Base-by-base conservation (phyloP, 2,888 invertebrate species). In the Furcula furcula region DNA sequence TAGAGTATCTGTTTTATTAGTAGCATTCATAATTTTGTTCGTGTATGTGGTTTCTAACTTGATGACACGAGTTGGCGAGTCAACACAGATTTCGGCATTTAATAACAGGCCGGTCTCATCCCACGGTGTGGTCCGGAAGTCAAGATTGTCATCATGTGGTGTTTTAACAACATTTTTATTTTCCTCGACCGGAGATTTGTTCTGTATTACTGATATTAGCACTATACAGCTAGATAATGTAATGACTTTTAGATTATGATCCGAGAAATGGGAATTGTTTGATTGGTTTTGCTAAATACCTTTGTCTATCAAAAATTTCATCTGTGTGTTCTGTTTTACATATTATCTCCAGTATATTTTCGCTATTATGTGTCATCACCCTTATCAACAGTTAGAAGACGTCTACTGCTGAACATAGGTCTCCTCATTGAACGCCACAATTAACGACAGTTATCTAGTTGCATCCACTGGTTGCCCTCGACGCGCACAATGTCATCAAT, bases 121-220 rank as follows among this genome's bases (percentile, higher is more conserved):
- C 50, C 57, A 48, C 60, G 62, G 83, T 84, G 82, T 79, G 82
- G 84, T 77, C 86, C 87, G 87, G 87, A 86, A 78, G 84, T 85
- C 50, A 29, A 63, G 51, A 67, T 74, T 78, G 80, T 76, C 76
- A 78, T 77, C 75, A 66, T 62, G 53, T 64, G 62, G 52, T 60
- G 62, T 59, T 73, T 69, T 61, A 58, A 50, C 46, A 64, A 75
- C 65, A 73, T 73, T 70, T 76, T 77, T 59, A 76, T 77, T 75
- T 49, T 65, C 41, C 55, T 55, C 58, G 55, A 64, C 67, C 65
- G 68, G 69, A 67, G 53, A 71, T 66, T 67, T 51, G 39, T 47
- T 57, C 58, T 58, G 50, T 66, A 71, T 71, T 67, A 71, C 64
- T 45, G 46, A 49, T 57, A 70, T 64, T 44, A 50, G 23, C 22